Evolutionary conservation across 1,140 invertebrate species (phyloP).

Genomic region (Lysiphlebus fabarum): DNA sequence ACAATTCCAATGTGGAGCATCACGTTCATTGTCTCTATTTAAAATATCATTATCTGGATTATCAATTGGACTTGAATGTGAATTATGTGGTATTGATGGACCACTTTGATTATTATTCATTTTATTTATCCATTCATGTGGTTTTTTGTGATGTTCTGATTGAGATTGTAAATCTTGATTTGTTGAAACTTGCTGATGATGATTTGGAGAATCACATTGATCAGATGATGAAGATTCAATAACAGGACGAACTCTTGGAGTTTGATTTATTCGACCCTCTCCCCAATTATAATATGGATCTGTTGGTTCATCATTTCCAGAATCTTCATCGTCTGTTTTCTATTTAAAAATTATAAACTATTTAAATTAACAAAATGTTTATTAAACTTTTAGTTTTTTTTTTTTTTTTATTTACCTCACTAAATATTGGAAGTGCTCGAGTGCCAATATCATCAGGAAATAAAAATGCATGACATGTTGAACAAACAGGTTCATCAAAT

Average conservation of each 20-base stretch:
- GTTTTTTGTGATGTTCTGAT: background rate
- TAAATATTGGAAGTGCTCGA: constrained; percentile 59
- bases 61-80: background rate
- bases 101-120: too few relatives aligned
- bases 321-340: constrained; percentile 89
- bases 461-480: constrained; percentile 87
- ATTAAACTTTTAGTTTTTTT: too few relatives aligned
- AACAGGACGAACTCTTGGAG: constrained; percentile 33
- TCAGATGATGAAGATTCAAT: background rate
- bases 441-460: constrained; percentile 74
- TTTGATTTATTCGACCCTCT: constrained; percentile 44
- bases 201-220: background rate
- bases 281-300: constrained; percentile 61
- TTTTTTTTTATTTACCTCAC: constrained; percentile 44
- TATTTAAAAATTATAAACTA: constrained; percentile 38
- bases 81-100: background rate
- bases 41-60: background rate
- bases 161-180: background rate
- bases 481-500: constrained; percentile 88
- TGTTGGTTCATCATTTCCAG: constrained; percentile 90
- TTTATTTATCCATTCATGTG: background rate
- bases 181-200: background rate
- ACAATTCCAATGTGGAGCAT: constrained; percentile 28
- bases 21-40: background rate
- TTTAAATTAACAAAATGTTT: too few relatives aligned